These are phyloP conservation scores for Mantis religiosa DNA, from an alignment of 2,888 invertebrate species.

Conservation along the genomic window DNA sequence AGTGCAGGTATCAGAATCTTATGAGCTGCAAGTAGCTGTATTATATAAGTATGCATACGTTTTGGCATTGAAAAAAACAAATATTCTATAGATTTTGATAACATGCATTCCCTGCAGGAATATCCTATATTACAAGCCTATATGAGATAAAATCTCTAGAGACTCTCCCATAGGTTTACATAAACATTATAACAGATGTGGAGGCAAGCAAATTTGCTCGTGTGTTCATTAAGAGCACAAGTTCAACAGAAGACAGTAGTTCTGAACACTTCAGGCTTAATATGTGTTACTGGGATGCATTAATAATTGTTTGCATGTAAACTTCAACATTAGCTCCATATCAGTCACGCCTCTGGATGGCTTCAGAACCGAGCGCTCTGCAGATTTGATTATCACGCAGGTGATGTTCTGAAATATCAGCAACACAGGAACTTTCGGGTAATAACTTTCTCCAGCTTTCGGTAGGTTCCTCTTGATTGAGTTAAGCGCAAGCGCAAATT, in stretches of 20 bases:
- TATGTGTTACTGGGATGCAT: neutral
- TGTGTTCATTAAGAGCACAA: neutral
- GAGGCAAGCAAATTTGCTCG: neutral
- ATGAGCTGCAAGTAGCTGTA: too few relatives aligned
- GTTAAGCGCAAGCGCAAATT: neutral
- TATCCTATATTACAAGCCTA: too few relatives aligned
- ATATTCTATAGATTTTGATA: too few relatives aligned
- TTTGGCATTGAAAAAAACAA: too few relatives aligned
- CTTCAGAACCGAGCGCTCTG: neutral
- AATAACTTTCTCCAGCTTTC: neutral
- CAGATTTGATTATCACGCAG: neutral
- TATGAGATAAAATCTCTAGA: neutral
- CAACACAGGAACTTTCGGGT: neutral
- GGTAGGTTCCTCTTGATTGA: neutral
- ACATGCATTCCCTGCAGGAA: too few relatives aligned
- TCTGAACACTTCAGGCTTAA: neutral
- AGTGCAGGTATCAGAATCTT: too few relatives aligned
- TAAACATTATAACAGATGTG: neutral
- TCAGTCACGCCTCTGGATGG: neutral
- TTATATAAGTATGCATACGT: too few relatives aligned
- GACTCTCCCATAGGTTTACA: neutral
- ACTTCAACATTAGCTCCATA: neutral
- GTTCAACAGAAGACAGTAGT: neutral
- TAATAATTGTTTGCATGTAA: neutral
- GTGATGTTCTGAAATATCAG: neutral